A percentile compares a stretch with the other conserved stretches of the same genome.
These are phyloP conservation scores for Diplodus puntazzo DNA, from an alignment of 2,797 vertebrate species.

Conservation along the genomic window DNA sequence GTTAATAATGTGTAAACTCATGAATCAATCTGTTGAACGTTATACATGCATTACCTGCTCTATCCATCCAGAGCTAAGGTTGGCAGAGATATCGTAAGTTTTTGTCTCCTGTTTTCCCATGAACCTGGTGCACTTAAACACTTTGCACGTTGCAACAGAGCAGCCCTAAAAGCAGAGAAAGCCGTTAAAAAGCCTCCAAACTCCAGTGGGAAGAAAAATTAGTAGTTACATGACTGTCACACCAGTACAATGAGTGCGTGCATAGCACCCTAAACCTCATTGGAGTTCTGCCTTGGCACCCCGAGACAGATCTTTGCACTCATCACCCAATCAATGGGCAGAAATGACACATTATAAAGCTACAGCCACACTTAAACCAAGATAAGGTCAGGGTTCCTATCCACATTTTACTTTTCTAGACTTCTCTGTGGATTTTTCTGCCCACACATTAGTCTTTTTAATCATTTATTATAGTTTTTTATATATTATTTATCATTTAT, in stretches of 20 bases:
- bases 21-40: not conserved
- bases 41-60: constrained; percentile 76
- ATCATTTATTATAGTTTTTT: too few relatives aligned
- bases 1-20: not conserved
- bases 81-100: constrained; percentile 80
- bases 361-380: too few relatives aligned
- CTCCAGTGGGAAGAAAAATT: not conserved
- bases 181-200: not conserved
- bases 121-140: constrained; percentile 77
- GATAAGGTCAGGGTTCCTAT: too few relatives aligned
- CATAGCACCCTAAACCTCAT: not conserved
- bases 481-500: too few relatives aligned
- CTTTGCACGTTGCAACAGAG: constrained; percentile 81
- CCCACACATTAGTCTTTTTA: too few relatives aligned
- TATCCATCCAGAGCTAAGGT: constrained; percentile 87
- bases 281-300: not conserved
- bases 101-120: constrained; percentile 55
- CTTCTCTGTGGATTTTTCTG: too few relatives aligned
- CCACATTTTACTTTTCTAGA: too few relatives aligned
- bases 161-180: constrained; percentile 83
- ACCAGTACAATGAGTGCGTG: not conserved
- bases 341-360: not conserved
- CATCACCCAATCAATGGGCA: not conserved
- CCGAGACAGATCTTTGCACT: not conserved
- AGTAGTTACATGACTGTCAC: not conserved